A percentile compares a stretch with the other conserved stretches of the same genome.
These are phyloP conservation scores for Urosaurus nigricauda DNA, from an alignment of 2,797 vertebrate genomes.

Conservation along the genomic window DNA sequence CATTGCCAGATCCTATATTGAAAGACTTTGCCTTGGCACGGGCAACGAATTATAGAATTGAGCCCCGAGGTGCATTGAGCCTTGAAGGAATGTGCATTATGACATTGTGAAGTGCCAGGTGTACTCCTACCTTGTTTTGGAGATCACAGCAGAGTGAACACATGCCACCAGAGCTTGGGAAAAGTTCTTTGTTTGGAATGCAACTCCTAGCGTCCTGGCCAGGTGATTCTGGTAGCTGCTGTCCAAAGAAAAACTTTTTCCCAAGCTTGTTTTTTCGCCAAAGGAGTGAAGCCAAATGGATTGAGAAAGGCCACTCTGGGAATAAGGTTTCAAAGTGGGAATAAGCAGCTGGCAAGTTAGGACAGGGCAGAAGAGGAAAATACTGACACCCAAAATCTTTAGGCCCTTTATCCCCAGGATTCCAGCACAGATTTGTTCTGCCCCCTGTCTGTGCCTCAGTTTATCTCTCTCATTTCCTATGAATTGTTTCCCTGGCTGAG, in stretches of 20 bases:
- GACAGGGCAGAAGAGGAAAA: too few species aligned
- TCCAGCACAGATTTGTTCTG: constrained; percentile 4
- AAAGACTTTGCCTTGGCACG: background rate
- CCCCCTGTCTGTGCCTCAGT: constrained; percentile 5
- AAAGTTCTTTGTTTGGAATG: background rate
- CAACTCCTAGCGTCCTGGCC: background rate
- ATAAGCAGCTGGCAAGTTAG: background rate
- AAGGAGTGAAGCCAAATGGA: background rate
- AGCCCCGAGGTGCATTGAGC: background rate
- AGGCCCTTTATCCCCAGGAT: background rate
- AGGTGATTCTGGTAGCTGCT: background rate
- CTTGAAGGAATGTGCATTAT: background rate
- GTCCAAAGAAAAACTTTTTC: background rate
- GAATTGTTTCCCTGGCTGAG: constrained; percentile 9
- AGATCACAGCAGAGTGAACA: background rate
- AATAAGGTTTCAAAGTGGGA: background rate
- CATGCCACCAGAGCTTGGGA: background rate
- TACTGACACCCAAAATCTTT: background rate
- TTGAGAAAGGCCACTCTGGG: background rate
- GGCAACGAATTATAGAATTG: background rate
- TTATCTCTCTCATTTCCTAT: background rate
- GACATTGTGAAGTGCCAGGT: background rate
- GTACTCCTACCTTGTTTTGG: background rate
- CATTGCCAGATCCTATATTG: background rate
- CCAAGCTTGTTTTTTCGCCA: background rate